phyloP scores from a whole-genome alignment of 2,888 invertebrate species.

The Caenorhabditis sp. region DNA sequence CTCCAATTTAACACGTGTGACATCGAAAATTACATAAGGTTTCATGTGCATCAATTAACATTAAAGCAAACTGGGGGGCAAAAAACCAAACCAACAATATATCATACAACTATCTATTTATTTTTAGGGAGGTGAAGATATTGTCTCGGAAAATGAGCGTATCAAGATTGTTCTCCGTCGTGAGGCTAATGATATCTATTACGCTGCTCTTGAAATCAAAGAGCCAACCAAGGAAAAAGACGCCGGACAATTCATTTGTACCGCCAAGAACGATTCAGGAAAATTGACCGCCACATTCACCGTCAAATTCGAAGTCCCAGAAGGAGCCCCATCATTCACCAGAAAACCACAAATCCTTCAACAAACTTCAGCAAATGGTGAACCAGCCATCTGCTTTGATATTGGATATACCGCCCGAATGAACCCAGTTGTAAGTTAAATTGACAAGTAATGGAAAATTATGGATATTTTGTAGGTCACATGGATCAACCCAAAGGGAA shows the following conservation, averaged over 20 bases:
- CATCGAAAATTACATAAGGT: no score
- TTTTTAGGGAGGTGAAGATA: conserved; percentile 78
- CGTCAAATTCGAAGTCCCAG: conserved; percentile 72
- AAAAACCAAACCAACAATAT: background rate
- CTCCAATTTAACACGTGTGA: no score
- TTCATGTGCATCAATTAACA: no score
- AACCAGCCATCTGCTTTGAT: conserved; percentile 71
- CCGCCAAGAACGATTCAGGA: conserved; percentile 71
- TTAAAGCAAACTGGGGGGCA: no score
- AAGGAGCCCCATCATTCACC: conserved; percentile 71
- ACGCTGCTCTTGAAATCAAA: conserved; percentile 73
- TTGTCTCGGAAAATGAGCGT: conserved; percentile 71
- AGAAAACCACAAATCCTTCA: conserved; percentile 71
- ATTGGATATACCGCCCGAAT: conserved; percentile 71
- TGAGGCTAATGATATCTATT: conserved; percentile 64
- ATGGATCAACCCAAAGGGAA: conserved; percentile 71
- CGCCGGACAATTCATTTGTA: conserved; percentile 72
- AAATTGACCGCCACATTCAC: conserved; percentile 72
- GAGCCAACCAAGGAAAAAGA: conserved; percentile 85
- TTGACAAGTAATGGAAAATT: no score
- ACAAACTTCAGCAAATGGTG: conserved; percentile 71
- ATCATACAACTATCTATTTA: background rate
- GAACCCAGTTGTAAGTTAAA: conserved; percentile 65
- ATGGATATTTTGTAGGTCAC: conserved; percentile 46
- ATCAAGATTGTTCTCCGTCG: conserved; percentile 67